A percentile compares a stretch with the other conserved stretches of the same genome.
These are phyloP conservation scores for Chrysolina haemoptera DNA, from an alignment of 2,888 invertebrate species.

Conservation along the genomic window DNA sequence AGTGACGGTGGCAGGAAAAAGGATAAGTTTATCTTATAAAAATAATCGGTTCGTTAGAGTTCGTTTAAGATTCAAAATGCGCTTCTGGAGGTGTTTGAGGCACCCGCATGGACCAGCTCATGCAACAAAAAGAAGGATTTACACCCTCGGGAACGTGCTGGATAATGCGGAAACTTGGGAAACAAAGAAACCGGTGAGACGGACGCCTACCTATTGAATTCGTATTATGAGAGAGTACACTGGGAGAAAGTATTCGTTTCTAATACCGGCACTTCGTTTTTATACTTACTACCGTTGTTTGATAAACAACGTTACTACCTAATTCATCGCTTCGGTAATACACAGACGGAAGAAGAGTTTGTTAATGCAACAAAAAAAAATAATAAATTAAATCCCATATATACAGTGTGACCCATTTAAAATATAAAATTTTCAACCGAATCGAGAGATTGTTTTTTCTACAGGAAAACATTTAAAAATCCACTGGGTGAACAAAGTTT, in stretches of 20 bases:
- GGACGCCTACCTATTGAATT: conserved; percentile 51
- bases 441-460: too few species aligned
- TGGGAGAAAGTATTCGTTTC: conserved; percentile 35
- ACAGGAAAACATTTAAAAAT: too few species aligned
- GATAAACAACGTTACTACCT: too few species aligned
- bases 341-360: too few species aligned
- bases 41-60: conserved; percentile 65
- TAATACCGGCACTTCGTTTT: neutral
- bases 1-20: conserved; percentile 44
- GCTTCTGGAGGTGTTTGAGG: conserved; percentile 59
- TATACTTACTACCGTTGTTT: neutral
- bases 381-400: too few species aligned
- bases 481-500: too few species aligned
- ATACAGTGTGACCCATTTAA: too few species aligned
- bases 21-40: conserved; percentile 60
- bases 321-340: too few species aligned
- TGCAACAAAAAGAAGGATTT: conserved; percentile 62
- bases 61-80: conserved; percentile 63
- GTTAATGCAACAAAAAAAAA: too few species aligned
- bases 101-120: conserved; percentile 59
- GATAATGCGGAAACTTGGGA: conserved; percentile 62
- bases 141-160: conserved; percentile 60
- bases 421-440: too few species aligned
- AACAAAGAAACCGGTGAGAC: conserved; percentile 60
- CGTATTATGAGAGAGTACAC: conserved; percentile 54